phyloP scores from a whole-genome alignment of 1,140 invertebrate genomes.

The Nasonia longicornis region DNA sequence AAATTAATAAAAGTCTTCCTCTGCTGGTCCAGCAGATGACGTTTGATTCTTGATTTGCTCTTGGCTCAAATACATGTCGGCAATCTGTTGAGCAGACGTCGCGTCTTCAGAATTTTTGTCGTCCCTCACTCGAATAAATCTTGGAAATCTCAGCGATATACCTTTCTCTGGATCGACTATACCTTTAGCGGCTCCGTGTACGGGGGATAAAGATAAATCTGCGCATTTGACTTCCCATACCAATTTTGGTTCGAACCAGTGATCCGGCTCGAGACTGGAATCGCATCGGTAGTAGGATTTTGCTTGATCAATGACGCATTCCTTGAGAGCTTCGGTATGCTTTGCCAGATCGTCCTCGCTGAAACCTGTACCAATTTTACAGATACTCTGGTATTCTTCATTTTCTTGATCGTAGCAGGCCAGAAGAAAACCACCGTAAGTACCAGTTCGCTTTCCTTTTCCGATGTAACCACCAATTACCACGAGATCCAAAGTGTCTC shows the following conservation, averaged over 20 bases:
- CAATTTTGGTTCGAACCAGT: slow-evolving; percentile 93
- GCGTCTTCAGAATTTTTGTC: slow-evolving; percentile 96
- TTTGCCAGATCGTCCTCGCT: slow-evolving; percentile 89
- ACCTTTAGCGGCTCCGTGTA: slow-evolving; percentile 90
- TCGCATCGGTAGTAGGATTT: slow-evolving; percentile 92
- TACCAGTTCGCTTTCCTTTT: slow-evolving; percentile 93
- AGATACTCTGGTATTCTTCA: slow-evolving; percentile 94
- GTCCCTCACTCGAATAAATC: slow-evolving; percentile 92
- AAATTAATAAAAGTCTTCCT: slow-evolving; percentile 79
- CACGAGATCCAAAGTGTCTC: slow-evolving; percentile 94
- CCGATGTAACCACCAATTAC: slow-evolving; percentile 96
- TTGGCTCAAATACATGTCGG: slow-evolving; percentile 86
- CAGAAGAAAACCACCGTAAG: slow-evolving; percentile 95
- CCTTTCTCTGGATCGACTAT: slow-evolving; percentile 92
- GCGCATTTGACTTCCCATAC: slow-evolving; percentile 99
- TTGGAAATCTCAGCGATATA: slow-evolving; percentile 95
- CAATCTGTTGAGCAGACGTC: slow-evolving; percentile 90
- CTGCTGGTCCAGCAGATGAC: slow-evolving; percentile 56
- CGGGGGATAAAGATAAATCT: slow-evolving; percentile 96
- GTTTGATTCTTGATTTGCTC: slow-evolving; percentile 90
- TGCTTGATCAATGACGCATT: slow-evolving; percentile 79
- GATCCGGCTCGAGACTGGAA: slow-evolving; percentile 83
- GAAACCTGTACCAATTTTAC: slow-evolving; percentile 98
- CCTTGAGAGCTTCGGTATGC: slow-evolving; percentile 84
- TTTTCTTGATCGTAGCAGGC: slow-evolving; percentile 95